Evolutionary conservation across 2,113 vertebrate species (phyloP).

Genomic region (Eurypyga helias): DNA sequence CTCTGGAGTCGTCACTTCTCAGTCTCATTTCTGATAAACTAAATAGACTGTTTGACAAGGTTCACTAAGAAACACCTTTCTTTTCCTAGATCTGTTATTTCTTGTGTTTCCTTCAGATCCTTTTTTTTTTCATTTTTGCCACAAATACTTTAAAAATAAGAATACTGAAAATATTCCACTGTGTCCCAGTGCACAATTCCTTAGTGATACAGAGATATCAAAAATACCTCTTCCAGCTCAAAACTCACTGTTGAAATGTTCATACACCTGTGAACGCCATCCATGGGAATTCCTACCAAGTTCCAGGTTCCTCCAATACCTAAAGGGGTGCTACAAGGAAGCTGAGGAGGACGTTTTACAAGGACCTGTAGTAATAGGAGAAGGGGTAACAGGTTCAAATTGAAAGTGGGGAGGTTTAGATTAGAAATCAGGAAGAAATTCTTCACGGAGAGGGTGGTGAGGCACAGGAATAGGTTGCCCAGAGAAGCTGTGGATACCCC

Average conservation of each 20-base stretch:
- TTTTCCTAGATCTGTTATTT: neutral
- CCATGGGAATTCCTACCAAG: neutral
- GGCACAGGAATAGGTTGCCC: too few species aligned
- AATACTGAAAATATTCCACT: neutral
- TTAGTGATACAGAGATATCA: neutral
- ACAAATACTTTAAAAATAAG: neutral
- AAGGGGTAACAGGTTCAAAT: too few species aligned
- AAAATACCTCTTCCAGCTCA: neutral
- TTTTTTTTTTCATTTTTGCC: neutral
- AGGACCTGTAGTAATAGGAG: too few species aligned
- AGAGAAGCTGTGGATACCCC: too few species aligned
- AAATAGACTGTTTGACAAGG: neutral
- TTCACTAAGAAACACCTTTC: neutral
- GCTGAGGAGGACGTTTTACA: too few species aligned
- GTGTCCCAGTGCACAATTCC: neutral
- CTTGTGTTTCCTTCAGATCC: neutral
- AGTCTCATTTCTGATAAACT: neutral
- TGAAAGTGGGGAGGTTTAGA: too few species aligned
- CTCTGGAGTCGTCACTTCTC: neutral
- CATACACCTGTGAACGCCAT: neutral
- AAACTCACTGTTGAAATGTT: neutral
- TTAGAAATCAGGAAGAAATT: too few species aligned
- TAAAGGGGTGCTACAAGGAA: too few species aligned
- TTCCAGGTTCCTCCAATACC: neutral
- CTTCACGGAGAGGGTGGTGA: too few species aligned